Conservation (phyloP, 64 coral and sea anemone species). For the Trachythela sp. region DNA sequence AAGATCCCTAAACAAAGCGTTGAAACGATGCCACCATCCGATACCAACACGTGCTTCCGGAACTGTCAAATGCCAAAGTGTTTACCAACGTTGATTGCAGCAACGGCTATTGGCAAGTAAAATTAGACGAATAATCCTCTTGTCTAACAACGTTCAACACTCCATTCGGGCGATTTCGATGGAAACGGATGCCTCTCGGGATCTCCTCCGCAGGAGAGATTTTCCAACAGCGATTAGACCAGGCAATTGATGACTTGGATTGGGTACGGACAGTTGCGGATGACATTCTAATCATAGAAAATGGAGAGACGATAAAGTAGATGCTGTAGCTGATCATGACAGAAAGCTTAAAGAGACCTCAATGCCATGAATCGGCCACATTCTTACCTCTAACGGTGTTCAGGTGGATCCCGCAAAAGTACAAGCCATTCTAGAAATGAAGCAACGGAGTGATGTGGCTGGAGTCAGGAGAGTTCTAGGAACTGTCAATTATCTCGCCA, state of each 20-base stretch:
- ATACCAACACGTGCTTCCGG: background rate
- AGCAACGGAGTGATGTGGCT: background rate
- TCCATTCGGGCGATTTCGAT: background rate
- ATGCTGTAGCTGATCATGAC: background rate
- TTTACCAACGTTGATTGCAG: slow-evolving; percentile 4
- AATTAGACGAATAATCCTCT: background rate
- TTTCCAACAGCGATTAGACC: background rate
- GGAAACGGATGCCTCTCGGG: background rate
- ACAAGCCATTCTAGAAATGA: background rate
- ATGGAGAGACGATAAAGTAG: background rate
- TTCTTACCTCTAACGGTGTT: background rate
- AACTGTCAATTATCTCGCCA: background rate
- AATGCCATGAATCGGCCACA: slow-evolving; percentile 4
- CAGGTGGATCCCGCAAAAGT: background rate
- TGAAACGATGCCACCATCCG: background rate
- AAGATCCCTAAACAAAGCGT: background rate
- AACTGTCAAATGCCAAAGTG: background rate
- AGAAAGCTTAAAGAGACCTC: background rate
- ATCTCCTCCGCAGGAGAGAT: background rate
- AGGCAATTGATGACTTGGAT: background rate
- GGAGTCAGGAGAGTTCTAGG: background rate
- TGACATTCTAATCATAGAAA: background rate
- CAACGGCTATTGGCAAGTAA: background rate
- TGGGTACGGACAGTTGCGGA: background rate
- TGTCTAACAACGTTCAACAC: background rate